Base-by-base conservation (phyloP, 1,140 invertebrate genomes). In the Condylostylus longicornis region DNA sequence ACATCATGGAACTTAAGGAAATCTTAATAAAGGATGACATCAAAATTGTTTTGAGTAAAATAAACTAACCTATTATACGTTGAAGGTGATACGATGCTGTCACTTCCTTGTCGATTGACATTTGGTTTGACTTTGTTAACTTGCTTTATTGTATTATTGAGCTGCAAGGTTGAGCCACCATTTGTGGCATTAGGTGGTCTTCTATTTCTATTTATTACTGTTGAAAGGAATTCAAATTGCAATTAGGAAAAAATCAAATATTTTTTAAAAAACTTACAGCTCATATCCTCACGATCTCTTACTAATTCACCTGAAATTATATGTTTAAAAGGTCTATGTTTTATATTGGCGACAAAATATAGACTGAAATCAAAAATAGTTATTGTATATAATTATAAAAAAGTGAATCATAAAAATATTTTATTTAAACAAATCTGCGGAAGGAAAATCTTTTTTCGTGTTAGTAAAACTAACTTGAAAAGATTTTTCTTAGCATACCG, bases 121-220 rank as follows among this genome's bases (percentile, higher is more conserved):
- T 79, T 83, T 21, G 81, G 81, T 61, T 84, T 84, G 48, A 84
- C 80, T 62, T 85, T 85, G 65, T 84, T 84, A 50, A 85, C 79
- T 62, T 84, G 82, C 57, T 83, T 78, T 40, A 69, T 74, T 37
- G 69, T 72, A 4, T 72, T 74, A 53, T 75, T 77, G 60, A 74
- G 68, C 49, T 80, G 68, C 50, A 68, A 67, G 47, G 67, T 73
- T 34, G 69, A 65, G 44, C 68, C 68, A 43, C 74, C 74, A 46
- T 71, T 77, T 32, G 54, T 56, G 23, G 52, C 53, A 35, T 56
- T 55, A 27, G 55, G 53, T 25, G 53, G 53, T 40, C 77, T 68
- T 51, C 77, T 75, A 58, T 83, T 83, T 42, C 79, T 67, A 52
- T 75, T 76, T 50, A 75, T 71, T 53, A 75, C 73, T 76, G 62